Base-by-base conservation (phyloP, 2,113 vertebrate genomes). In the Pygoscelis antarcticus region DNA sequence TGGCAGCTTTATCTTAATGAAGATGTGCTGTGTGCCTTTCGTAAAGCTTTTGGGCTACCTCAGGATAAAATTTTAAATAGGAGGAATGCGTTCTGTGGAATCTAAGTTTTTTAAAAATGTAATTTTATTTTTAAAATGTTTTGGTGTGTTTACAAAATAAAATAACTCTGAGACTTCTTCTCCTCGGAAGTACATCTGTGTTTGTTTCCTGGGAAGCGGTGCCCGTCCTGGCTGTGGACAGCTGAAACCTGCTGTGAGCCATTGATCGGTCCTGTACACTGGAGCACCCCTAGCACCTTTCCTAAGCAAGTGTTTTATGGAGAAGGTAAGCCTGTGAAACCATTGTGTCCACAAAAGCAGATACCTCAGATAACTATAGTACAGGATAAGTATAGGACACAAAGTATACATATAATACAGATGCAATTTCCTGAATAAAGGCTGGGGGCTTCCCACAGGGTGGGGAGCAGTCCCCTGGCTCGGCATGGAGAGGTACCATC, bases 1-100 rank as follows among this genome's bases (percentile, higher is more conserved):
- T 65, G 77, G 79, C 89, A 83, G 88, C 61, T 90, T 93, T 94
- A 88, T 92, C 94, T 75, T 75, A 86, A 81, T 70, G 94, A 81
- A 92, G 93, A 94, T 70, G 88, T 36, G 64, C 79, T 9, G 2
- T 13, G 57, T 58, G 89, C 40, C 70, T 94, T 46, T 75, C 1
- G 21, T 60, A 82, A 74, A 87, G 64, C n/a, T 87, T 72, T 82
- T 44, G 84, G 83, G 29, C n/a, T 85, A 38, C 52, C 65, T 84
- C 3, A 1, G 81, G 84, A 55, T 47, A 38, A 58, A 19, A 60
- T 64, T 38, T 57, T 17, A 66, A 94, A 61, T 5, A 32, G 62
- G 32, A 69, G 44, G 23, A 38, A 77, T 7, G 19, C 0, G 2
- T 66, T 90, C 34, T 7, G 18, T 12, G 20, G 18, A 65, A 47